Evolutionary conservation across 2,888 invertebrate genomes (phyloP).

Genomic region (Acleris emargana): DNA sequence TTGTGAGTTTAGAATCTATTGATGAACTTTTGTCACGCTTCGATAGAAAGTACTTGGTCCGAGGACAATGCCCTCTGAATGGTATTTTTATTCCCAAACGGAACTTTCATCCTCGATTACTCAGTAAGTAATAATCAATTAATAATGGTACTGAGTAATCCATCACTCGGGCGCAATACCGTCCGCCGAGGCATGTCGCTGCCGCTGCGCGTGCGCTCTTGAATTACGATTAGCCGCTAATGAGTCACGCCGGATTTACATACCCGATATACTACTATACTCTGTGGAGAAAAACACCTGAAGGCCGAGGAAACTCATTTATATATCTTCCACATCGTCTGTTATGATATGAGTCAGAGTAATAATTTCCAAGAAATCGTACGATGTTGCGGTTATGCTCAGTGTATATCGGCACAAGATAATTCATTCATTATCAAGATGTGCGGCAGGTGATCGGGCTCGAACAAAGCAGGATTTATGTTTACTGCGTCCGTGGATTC

Average conservation of each 20-base stretch:
- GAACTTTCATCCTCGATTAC: background rate
- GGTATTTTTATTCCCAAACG: too few species aligned
- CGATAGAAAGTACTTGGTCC: background rate
- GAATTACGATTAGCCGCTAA: constrained; percentile 53
- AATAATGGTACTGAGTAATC: constrained; percentile 23
- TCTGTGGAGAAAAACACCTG: constrained; percentile 20
- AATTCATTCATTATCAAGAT: constrained; percentile 25
- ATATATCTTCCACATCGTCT: constrained; percentile 16
- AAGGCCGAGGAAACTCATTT: constrained; percentile 34
- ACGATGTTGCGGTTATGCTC: constrained; percentile 44
- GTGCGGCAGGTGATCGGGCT: constrained; percentile 23
- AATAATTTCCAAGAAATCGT: constrained; percentile 51
- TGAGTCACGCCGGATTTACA: constrained; percentile 68
- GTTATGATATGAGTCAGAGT: constrained; percentile 37
- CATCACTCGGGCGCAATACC: constrained; percentile 26
- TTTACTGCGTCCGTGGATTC: constrained; percentile 18
- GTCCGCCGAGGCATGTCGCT: constrained; percentile 39
- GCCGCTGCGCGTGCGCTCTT: constrained; percentile 48
- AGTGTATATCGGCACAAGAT: constrained; percentile 36
- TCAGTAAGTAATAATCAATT: constrained; percentile 11
- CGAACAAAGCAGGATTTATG: constrained; percentile 12
- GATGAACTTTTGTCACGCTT: background rate
- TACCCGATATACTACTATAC: constrained; percentile 40
- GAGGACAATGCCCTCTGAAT: too few species aligned
- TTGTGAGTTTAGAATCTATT: too few species aligned